Evolutionary conservation across 1,140 invertebrate species (phyloP).

Genomic region (Zelostemma sp.): DNA sequence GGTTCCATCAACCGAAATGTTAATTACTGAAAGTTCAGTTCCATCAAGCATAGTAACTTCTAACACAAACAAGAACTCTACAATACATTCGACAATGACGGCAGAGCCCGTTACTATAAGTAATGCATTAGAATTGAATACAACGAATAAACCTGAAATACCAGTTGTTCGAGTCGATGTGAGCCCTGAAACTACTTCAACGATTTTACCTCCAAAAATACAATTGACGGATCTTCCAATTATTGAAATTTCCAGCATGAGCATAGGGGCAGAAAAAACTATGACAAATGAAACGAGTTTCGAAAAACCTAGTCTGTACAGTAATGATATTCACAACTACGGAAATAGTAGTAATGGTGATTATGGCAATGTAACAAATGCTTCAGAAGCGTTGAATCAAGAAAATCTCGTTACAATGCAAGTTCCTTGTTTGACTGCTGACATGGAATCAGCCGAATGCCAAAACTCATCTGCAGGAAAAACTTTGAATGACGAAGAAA

Average conservation of each 20-base stretch:
- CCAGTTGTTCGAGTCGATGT: slow-evolving; percentile 45
- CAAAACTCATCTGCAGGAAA: slow-evolving; percentile 19
- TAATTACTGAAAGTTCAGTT: neutral
- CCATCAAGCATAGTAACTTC: neutral
- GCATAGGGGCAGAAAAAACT: slow-evolving; percentile 1
- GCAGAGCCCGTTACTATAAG: slow-evolving; percentile 12
- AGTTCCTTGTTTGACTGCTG: slow-evolving; percentile 24
- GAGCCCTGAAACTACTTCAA: slow-evolving; percentile 38
- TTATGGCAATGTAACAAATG: slow-evolving; percentile 21
- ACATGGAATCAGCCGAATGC: slow-evolving; percentile 21
- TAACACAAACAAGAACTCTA: slow-evolving; percentile 14
- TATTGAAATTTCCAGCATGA: slow-evolving; percentile 23
- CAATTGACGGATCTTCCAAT: slow-evolving; percentile 47
- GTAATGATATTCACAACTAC: slow-evolving; percentile 8
- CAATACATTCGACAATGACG: slow-evolving; percentile 10
- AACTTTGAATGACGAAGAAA: slow-evolving; percentile 9
- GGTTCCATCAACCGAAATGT: slow-evolving; percentile 5
- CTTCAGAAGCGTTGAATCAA: neutral
- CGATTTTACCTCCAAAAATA: slow-evolving; percentile 42
- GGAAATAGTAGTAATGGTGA: slow-evolving; percentile 14
- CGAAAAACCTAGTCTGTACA: slow-evolving; percentile 26
- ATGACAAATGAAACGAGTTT: slow-evolving; percentile 7
- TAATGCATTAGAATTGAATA: slow-evolving; percentile 14
- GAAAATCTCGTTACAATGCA: slow-evolving; percentile 11
- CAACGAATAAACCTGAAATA: slow-evolving; percentile 42